Percentiles rank a stretch among this genome's conserved stretches.
Evolutionary conservation across 1,140 invertebrate species (phyloP).

Genomic region (Pseudobourletiella spinata): DNA sequence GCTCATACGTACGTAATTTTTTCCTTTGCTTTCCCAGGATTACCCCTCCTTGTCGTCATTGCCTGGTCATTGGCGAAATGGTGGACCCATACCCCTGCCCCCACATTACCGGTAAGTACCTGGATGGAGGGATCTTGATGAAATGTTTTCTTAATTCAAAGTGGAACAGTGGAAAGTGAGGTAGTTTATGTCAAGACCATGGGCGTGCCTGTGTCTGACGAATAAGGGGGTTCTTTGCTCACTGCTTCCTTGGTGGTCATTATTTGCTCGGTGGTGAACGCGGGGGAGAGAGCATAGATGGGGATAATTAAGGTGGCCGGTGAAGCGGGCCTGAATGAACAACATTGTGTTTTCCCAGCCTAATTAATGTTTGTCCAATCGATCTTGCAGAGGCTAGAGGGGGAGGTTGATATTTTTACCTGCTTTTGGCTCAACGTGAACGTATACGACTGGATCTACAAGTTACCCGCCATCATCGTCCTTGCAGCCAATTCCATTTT

Average conservation of each 20-base stretch:
- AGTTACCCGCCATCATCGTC: slow-evolving; percentile 60
- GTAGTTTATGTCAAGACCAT: no score
- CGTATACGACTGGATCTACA: slow-evolving; percentile 68
- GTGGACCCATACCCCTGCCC: slow-evolving; percentile 18
- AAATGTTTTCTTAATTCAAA: neutral
- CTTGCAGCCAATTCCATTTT: slow-evolving; percentile 75
- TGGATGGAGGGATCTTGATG: neutral
- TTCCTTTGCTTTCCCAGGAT: slow-evolving; percentile 53
- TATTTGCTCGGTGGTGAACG: no score
- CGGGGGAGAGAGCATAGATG: no score
- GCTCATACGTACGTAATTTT: no score
- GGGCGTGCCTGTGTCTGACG: no score
- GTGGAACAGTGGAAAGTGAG: neutral
- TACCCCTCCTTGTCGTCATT: slow-evolving; percentile 56
- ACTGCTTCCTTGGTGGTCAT: no score
- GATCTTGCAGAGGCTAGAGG: slow-evolving; percentile 43
- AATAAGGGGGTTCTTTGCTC: no score
- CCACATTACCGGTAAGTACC: neutral
- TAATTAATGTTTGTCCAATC: no score
- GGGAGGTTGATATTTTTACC: slow-evolving; percentile 42
- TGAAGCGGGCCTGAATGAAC: no score
- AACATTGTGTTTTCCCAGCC: no score
- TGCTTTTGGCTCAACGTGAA: slow-evolving; percentile 59
- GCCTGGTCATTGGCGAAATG: slow-evolving; percentile 57
- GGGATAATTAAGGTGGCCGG: no score